Conservation (phyloP, 2,113 vertebrate species). For the Gavialis gangeticus region DNA sequence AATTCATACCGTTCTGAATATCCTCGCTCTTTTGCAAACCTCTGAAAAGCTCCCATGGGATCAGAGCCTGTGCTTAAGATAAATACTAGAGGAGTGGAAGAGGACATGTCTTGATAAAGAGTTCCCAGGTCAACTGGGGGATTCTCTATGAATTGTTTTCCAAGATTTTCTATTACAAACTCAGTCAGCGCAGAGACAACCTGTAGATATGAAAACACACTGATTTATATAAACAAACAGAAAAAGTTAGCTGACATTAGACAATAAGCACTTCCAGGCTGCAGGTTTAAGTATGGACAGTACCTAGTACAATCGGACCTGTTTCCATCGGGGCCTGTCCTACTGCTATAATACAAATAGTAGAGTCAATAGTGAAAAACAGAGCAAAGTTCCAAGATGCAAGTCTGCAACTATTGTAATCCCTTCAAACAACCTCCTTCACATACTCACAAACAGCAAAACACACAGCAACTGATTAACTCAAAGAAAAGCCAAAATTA, state of each 20-base stretch:
- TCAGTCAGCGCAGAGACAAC: conserved; percentile 83
- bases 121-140: conserved; percentile 84
- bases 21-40: conserved; percentile 84
- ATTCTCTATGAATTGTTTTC: conserved; percentile 85
- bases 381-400: not conserved
- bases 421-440: not conserved
- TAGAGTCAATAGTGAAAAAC: not conserved
- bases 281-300: not conserved
- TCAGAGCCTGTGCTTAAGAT: conserved; percentile 88
- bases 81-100: conserved; percentile 82
- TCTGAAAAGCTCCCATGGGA: conserved; percentile 87
- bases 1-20: conserved; percentile 80
- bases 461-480: not conserved
- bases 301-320: not conserved
- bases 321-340: not conserved
- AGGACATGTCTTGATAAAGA: conserved; percentile 85
- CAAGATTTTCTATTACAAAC: conserved; percentile 84
- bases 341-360: not conserved
- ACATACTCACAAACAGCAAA: not conserved
- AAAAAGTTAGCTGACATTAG: fast-evolving
- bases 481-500: not conserved
- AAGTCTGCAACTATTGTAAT: not conserved
- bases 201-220: conserved; percentile 60
- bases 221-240: not conserved
- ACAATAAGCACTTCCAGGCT: not conserved